Base-by-base conservation (phyloP, 2,888 invertebrate species). In the Sinohyriopsis cumingii region DNA sequence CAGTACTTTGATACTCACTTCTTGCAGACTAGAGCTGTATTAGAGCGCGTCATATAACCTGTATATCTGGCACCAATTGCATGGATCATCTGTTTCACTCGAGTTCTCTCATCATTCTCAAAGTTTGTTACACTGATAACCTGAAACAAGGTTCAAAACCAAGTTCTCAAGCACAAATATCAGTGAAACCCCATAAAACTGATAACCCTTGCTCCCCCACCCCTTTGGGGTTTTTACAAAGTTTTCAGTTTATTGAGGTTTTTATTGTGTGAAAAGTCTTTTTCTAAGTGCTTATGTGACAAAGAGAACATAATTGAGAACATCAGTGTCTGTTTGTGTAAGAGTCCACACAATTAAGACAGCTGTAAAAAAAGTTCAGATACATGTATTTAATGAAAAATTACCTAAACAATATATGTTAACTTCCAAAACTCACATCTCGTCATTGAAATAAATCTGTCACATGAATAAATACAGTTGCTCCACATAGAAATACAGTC, bases 71-170 rank as follows among this genome's bases (percentile, higher is more conserved):
- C 97, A 4, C 98, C 98, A 25, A 95, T 92, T 77, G 94, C 93
- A 75, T 94, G 93, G 33, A 97, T 93, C 94, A 98, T 96, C 85
- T 94, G 93, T 84, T 95, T 94, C 59, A 99, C 92, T 64, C 95
- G 92, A 55, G 92, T 92, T 19, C 96, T 91, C 87, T 98, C 98
- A 63, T 95, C 94, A n/a, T 93, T 94, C 68, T 95, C 93, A 91
- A 98, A 99, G 72, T 98, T 98, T 60, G 96, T 94, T 19, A 96
- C 91, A 6, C 95, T 94, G 80, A 96, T 95, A 53, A 96, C 93
- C 90, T 92, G 87, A 22, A 87, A 76, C 24, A 65, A n/a, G 55
- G 56, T 20, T 45, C 45, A 45, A 45, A 45, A 45, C 20, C 0
- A 24, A 25, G 19, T 57, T 19, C 12, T 57, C 28, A 63, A n/a